These are phyloP conservation scores for Zonotrichia albicollis DNA, from an alignment of 2,797 vertebrate genomes.

Conservation along the genomic window DNA sequence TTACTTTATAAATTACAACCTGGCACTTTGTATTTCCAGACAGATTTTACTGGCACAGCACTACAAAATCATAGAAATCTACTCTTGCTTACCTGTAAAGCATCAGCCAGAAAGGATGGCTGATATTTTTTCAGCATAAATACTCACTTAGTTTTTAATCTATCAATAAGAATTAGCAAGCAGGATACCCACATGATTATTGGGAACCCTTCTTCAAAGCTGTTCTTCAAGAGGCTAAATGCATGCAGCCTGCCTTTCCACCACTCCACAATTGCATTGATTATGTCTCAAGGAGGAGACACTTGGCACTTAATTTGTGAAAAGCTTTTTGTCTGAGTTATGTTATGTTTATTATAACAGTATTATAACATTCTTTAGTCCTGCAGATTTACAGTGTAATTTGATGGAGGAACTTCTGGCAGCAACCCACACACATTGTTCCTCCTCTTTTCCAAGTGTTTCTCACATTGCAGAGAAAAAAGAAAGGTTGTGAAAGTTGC, in stretches of 20 bases:
- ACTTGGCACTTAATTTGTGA: slow-evolving; percentile 32
- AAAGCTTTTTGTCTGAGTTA: slow-evolving; percentile 39
- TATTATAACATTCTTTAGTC: neutral
- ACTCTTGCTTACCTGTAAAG: neutral
- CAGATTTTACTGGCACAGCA: neutral
- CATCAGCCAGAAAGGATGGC: neutral
- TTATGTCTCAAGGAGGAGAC: slow-evolving; percentile 27
- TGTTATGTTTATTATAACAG: slow-evolving; percentile 18
- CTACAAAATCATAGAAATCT: neutral
- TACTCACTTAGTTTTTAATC: slow-evolving; percentile 9
- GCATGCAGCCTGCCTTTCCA: neutral
- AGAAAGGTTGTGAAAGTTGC: neutral
- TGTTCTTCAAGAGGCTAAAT: slow-evolving; percentile 9
- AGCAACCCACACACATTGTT: neutral
- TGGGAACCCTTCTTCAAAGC: neutral
- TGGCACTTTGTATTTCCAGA: neutral
- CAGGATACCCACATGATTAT: neutral
- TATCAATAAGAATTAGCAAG: neutral
- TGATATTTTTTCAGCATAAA: slow-evolving; percentile 2
- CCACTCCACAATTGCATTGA: neutral
- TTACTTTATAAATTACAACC: neutral
- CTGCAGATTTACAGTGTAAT: neutral
- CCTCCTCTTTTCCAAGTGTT: neutral
- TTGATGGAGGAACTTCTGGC: neutral
- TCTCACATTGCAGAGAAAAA: neutral